Base-by-base conservation (phyloP, 1,140 invertebrate species). In the Seison nebaliae region DNA sequence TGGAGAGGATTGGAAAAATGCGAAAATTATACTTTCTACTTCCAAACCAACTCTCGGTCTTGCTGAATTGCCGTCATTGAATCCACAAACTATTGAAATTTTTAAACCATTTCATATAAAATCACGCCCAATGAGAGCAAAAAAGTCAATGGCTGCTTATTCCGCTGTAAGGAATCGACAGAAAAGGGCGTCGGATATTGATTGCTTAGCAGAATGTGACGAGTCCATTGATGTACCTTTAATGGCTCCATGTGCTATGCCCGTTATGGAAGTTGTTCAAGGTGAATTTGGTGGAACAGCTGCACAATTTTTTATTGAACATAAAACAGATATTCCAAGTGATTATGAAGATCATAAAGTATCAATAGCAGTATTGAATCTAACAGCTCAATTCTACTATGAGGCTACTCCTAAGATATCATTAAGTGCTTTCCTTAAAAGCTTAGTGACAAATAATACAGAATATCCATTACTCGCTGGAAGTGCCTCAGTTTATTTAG, bases 1-100 rank as follows among this genome's bases (percentile, higher is more conserved):
- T 19, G 60, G 56, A 15, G 60, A 63, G 40, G 55, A 62, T 43
- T 63, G 60, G 60, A 45, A 29, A 11, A 50, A 64, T 40, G 51
- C 50, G 17, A 53, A 58, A 36, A 16, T 63, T 7, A 49, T 47
- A 32, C 45, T 63, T 29, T 55, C 52, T 11, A 63, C 60, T 8
- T 58, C 60, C 12, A 45, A 41, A 12, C 62, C 60, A 4, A 53
- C 51, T 36, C 36, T 59, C 28, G 59, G 55, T n/a, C n/a, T n/a
- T n/a, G n/a, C n/a, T n/a, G n/a, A n/a, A n/a, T n/a, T n/a, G n/a
- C n/a, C n/a, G n/a, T n/a, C n/a, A n/a, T n/a, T n/a, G n/a, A n/a
- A n/a, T n/a, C n/a, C n/a, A n/a, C n/a, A n/a, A n/a, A n/a, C n/a
- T n/a, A n/a, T n/a, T n/a, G n/a, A n/a, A n/a, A n/a, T n/a, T n/a